These are phyloP conservation scores for Arnoldichthys spilopterus DNA, from an alignment of 2,797 vertebrate genomes.

Conservation along the genomic window DNA sequence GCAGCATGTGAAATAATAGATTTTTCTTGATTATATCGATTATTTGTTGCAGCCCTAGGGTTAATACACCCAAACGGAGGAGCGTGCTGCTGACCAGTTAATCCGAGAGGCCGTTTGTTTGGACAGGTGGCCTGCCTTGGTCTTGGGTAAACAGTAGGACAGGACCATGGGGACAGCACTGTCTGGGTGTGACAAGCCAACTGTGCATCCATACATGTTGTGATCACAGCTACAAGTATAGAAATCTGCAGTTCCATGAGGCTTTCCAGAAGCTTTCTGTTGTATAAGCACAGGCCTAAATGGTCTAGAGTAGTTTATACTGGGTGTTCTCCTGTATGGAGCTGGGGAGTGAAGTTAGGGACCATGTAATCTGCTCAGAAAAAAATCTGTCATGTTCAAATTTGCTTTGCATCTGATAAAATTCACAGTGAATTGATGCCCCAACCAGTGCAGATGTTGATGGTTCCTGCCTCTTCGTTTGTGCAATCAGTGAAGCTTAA, in stretches of 20 bases:
- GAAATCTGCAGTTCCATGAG: conserved; percentile 4
- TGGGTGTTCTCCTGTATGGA: no score
- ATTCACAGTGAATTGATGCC: background rate
- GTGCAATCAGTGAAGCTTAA: no score
- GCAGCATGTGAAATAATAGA: no score
- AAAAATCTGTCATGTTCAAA: background rate
- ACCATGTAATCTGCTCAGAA: background rate
- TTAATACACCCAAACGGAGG: conserved; percentile 39
- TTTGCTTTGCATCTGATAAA: background rate
- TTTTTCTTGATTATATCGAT: no score
- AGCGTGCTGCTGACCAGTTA: conserved; percentile 26
- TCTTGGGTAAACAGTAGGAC: conserved; percentile 51
- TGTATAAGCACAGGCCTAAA: no score
- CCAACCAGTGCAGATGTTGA: no score
- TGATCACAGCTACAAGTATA: background rate
- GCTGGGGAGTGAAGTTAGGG: background rate
- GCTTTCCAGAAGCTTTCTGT: no score
- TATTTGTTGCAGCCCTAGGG: no score
- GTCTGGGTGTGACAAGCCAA: conserved; percentile 10
- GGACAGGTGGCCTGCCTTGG: conserved; percentile 43
- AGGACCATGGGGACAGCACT: conserved; percentile 31
- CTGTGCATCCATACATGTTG: conserved; percentile 2
- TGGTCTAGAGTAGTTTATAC: no score
- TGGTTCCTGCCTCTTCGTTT: background rate
- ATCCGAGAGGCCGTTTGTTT: conserved; percentile 43